Evolutionary conservation across 1,140 invertebrate genomes (phyloP).

Genomic region (Rhynchophorus ferrugineus): DNA sequence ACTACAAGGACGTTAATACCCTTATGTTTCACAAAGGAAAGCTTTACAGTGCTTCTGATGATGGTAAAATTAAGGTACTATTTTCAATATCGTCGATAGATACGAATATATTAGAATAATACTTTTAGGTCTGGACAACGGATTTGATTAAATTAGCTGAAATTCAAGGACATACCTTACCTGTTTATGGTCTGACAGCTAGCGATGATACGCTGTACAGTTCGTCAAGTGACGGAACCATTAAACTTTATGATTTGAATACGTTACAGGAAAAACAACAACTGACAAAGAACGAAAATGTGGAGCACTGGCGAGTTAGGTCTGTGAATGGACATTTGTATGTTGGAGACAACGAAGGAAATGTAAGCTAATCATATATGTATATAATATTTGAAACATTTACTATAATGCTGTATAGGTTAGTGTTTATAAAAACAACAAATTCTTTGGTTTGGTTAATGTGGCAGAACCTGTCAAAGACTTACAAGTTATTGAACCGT

Average conservation of each 20-base stretch:
- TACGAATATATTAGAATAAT: constrained; percentile 25
- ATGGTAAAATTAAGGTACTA: constrained; percentile 45
- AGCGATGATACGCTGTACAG: constrained; percentile 40
- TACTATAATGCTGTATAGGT: constrained; percentile 31
- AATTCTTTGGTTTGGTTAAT: constrained; percentile 30
- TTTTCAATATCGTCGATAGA: constrained; percentile 4
- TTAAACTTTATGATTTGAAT: constrained; percentile 41
- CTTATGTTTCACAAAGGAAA: constrained; percentile 38
- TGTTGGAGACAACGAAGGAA: constrained; percentile 43
- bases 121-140: constrained; percentile 37
- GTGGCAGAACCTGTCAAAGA: constrained; percentile 43
- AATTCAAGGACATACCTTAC: constrained; percentile 41
- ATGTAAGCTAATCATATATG: constrained; percentile 37
- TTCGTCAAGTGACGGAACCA: constrained; percentile 44
- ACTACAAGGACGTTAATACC: constrained; percentile 38
- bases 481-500: constrained; percentile 36
- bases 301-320: constrained; percentile 39
- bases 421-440: constrained; percentile 37
- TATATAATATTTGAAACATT: constrained; percentile 3
- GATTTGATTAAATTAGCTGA: constrained; percentile 41
- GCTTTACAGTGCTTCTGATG: constrained; percentile 43
- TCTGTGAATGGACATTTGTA: constrained; percentile 37
- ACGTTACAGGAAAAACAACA: constrained; percentile 33
- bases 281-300: constrained; percentile 27
- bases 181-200: constrained; percentile 39